phyloP scores from a whole-genome alignment of 2,888 invertebrate species.

The Hirtodrosophila confusa region DNA sequence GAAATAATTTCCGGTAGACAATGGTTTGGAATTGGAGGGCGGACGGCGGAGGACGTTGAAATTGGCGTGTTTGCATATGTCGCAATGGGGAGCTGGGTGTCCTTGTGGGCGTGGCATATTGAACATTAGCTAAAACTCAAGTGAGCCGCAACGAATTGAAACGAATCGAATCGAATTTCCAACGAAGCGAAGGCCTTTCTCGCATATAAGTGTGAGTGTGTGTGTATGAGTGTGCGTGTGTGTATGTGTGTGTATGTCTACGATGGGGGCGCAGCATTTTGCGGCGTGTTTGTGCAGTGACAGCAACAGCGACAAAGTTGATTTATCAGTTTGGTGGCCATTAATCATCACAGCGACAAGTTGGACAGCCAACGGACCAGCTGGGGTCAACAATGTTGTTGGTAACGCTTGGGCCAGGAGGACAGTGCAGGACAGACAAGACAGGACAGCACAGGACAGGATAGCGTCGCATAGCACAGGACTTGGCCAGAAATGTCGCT shows the following conservation, averaged over 20 bases:
- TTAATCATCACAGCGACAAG: constrained; percentile 81
- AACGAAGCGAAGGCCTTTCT: constrained; percentile 27
- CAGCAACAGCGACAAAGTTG: constrained; percentile 80
- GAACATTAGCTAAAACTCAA: constrained; percentile 78
- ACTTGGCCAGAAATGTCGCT: constrained; percentile 68
- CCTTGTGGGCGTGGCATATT: constrained; percentile 66
- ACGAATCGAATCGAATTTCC: constrained; percentile 63
- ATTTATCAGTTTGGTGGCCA: constrained; percentile 81
- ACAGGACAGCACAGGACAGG: not conserved
- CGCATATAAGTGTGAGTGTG: constrained; percentile 1
- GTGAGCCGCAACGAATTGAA: constrained; percentile 76
- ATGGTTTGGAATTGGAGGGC: constrained; percentile 46
- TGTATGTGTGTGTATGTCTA: constrained; percentile 20
- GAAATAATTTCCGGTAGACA: constrained; percentile 72
- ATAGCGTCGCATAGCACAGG: constrained; percentile 17
- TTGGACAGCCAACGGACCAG: constrained; percentile 79
- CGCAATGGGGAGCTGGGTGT: constrained; percentile 19
- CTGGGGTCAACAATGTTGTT: constrained; percentile 73
- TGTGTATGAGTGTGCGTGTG: constrained; percentile 11
- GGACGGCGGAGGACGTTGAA: constrained; percentile 46
- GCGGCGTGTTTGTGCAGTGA: constrained; percentile 76
- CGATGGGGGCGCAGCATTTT: constrained; percentile 64
- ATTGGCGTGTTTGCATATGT: constrained; percentile 75
- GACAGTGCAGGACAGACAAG: constrained; percentile 1
- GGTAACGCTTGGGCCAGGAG: constrained; percentile 27